Conservation (phyloP, 2,888 invertebrate genomes). For the Campopleginae sp. region DNA sequence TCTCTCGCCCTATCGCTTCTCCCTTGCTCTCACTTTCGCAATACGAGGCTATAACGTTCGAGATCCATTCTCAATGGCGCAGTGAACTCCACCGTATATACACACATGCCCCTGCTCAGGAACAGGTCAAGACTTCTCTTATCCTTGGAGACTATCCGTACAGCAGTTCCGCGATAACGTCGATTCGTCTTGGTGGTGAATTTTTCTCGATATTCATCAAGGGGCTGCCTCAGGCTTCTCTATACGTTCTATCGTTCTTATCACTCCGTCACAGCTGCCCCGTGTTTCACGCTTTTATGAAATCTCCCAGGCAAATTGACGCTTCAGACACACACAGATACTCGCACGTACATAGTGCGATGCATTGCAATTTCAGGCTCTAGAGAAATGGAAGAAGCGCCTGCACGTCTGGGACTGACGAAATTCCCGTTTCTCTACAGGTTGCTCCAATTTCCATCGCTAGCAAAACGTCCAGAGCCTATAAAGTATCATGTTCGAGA, state of each 20-base stretch:
- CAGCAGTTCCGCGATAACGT: slow-evolving; percentile 19
- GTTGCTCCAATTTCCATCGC: background rate
- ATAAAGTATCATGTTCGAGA: background rate
- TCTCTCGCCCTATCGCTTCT: slow-evolving; percentile 74
- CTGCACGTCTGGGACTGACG: background rate
- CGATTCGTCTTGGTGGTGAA: slow-evolving; percentile 21
- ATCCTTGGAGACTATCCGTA: slow-evolving; percentile 9
- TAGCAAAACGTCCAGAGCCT: background rate
- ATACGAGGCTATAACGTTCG: slow-evolving; percentile 50
- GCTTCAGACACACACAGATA: background rate
- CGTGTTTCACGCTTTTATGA: background rate
- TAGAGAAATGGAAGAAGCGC: background rate
- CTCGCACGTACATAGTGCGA: background rate
- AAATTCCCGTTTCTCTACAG: background rate
- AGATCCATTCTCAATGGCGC: slow-evolving; percentile 56
- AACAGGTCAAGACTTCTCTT: background rate
- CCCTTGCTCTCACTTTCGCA: slow-evolving; percentile 47
- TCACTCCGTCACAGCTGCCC: slow-evolving; percentile 45
- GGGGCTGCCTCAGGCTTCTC: background rate
- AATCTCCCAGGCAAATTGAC: slow-evolving; percentile 16
- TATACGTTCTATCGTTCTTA: slow-evolving; percentile 10
- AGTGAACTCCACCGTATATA: background rate
- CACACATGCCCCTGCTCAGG: background rate
- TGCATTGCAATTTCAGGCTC: background rate
- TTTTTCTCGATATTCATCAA: slow-evolving; percentile 30